These are phyloP conservation scores for Perca flavescens DNA, from an alignment of 2,113 vertebrate genomes.

Conservation along the genomic window DNA sequence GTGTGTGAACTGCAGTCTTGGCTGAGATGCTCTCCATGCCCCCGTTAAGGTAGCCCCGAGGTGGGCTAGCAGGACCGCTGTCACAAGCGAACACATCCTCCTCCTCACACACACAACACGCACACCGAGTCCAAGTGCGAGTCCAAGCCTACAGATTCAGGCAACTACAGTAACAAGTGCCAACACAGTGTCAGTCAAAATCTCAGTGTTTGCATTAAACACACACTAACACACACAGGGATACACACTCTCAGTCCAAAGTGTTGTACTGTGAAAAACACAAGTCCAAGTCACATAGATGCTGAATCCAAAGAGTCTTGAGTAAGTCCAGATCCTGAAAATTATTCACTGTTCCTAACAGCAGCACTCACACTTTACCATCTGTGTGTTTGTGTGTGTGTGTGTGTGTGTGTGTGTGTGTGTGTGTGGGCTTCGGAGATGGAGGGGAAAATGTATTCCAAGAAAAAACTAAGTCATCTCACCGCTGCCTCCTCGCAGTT, in stretches of 20 bases:
- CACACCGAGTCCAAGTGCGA: slow-evolving; percentile 3
- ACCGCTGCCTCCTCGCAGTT: slow-evolving; percentile 63
- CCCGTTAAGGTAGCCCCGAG: slow-evolving; percentile 64
- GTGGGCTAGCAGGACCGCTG: slow-evolving; percentile 64
- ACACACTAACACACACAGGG: neutral
- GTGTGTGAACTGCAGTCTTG: slow-evolving; percentile 81
- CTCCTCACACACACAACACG: slow-evolving; percentile 31
- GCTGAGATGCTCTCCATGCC: slow-evolving; percentile 82
- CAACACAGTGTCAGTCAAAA: slow-evolving; percentile 10
- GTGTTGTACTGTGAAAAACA: slow-evolving; percentile 15
- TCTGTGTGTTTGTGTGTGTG: slow-evolving; percentile 36
- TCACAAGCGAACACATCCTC: slow-evolving; percentile 74
- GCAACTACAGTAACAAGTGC: slow-evolving; percentile 5
- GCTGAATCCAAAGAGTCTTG: slow-evolving; percentile 45
- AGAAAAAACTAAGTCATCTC: slow-evolving; percentile 66
- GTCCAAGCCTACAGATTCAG: slow-evolving; percentile 6
- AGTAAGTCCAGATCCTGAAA: slow-evolving; percentile 58
- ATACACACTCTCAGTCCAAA: slow-evolving; percentile 27
- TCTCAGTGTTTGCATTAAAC: slow-evolving; percentile 16
- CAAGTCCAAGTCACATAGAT: slow-evolving; percentile 44
- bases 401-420: slow-evolving; percentile 20
- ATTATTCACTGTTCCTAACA: slow-evolving; percentile 46
- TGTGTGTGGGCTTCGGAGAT: slow-evolving; percentile 45
- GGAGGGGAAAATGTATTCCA: slow-evolving; percentile 57
- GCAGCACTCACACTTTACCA: slow-evolving; percentile 41